These are phyloP conservation scores for Catagonus wagneri DNA, from an alignment of 2,113 vertebrate species.

Conservation along the genomic window DNA sequence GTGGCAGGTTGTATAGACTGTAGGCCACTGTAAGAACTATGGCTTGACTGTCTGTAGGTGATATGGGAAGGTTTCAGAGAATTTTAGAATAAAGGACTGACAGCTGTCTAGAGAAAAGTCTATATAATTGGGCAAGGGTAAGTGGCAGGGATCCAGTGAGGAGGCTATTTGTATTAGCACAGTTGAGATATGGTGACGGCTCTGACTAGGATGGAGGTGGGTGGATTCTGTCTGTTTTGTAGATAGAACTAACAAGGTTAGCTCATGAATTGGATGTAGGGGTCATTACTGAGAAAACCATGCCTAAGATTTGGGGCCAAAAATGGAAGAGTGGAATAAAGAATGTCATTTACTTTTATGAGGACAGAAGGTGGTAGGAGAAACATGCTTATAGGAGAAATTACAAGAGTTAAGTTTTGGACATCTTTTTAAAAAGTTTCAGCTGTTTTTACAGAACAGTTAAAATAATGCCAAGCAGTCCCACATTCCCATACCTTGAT, in stretches of 20 bases:
- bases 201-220: neutral
- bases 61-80: neutral
- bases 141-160: neutral
- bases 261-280: neutral
- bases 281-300: neutral
- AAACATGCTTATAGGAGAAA: neutral
- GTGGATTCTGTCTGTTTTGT: neutral
- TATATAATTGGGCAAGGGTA: neutral
- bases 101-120: neutral
- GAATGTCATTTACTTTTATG: neutral
- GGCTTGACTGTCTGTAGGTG: neutral
- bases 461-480: neutral
- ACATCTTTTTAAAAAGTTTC: neutral
- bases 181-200: neutral
- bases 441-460: neutral
- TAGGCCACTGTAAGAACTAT: neutral
- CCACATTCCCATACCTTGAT: neutral
- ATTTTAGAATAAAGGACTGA: neutral
- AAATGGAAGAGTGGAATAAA: neutral
- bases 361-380: neutral
- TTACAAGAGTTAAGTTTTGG: neutral
- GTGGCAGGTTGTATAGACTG: neutral
- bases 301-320: neutral
- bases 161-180: neutral
- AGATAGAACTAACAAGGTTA: neutral